These are phyloP conservation scores for Halichoeres trimaculatus DNA, from an alignment of 2,113 vertebrate species.

Conservation along the genomic window DNA sequence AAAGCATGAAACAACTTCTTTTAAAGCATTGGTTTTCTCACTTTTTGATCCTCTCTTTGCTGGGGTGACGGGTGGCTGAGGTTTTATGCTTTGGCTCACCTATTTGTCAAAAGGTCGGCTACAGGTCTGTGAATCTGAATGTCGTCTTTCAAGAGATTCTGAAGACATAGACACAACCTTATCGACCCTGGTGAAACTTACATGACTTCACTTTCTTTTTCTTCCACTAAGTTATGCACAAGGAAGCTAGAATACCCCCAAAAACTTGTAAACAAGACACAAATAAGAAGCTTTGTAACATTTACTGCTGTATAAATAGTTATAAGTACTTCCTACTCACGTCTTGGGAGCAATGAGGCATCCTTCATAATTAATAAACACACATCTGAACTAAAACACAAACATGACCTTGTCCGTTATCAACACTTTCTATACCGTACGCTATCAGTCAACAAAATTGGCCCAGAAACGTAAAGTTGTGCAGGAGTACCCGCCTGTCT, in stretches of 20 bases:
- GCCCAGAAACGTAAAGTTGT: constrained; percentile 13
- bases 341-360: no score
- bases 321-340: no score
- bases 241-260: not conserved
- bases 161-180: not conserved
- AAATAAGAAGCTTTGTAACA: no score
- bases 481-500: constrained; percentile 13
- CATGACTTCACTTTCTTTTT: not conserved
- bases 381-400: no score
- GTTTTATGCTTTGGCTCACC: not conserved
- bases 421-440: not conserved
- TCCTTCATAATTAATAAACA: no score
- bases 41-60: not conserved
- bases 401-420: constrained; percentile 14
- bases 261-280: no score
- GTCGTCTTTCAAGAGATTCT: constrained; percentile 19
- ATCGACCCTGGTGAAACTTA: not conserved
- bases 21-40: not conserved
- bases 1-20: no score
- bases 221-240: not conserved
- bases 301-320: no score
- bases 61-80: not conserved
- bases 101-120: constrained; percentile 22
- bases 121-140: constrained; percentile 17
- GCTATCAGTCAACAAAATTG: not conserved